Evolutionary conservation across 2,888 invertebrate genomes (phyloP).

Genomic region (Cepaea hortensis): DNA sequence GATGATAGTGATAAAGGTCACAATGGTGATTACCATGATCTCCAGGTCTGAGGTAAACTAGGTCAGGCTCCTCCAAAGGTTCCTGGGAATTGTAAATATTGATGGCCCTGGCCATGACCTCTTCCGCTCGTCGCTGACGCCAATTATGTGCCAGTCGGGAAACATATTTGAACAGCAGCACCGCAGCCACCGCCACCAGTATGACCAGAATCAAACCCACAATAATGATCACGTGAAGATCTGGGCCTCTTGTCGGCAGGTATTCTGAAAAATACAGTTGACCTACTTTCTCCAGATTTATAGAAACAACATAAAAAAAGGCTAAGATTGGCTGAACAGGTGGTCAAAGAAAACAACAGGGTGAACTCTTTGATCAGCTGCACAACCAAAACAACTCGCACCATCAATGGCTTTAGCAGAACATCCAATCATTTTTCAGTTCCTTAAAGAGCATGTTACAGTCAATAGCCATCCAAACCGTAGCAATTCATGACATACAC

Average conservation of each 20-base stretch:
- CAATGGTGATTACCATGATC: conserved; percentile 8
- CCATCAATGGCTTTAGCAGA: no score
- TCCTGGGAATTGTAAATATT: conserved; percentile 51
- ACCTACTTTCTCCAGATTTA: neutral
- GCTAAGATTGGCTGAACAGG: no score
- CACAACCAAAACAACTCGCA: no score
- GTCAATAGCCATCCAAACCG: no score
- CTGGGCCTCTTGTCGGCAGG: conserved; percentile 27
- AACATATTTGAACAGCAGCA: conserved; percentile 45
- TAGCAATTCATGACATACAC: no score
- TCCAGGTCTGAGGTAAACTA: conserved; percentile 41
- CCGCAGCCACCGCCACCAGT: conserved; percentile 36
- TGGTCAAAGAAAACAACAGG: no score
- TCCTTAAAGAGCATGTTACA: no score
- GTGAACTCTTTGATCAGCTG: no score
- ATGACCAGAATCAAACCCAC: conserved; percentile 36
- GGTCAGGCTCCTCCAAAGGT: conserved; percentile 47
- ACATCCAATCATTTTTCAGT: no score
- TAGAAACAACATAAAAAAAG: neutral
- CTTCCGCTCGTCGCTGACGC: conserved; percentile 40
- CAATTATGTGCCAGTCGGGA: conserved; percentile 26
- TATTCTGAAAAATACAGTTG: conserved; percentile 30
- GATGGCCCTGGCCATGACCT: conserved; percentile 50
- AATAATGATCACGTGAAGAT: conserved; percentile 43
- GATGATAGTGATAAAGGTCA: no score